phyloP scores from a whole-genome alignment of 2,797 vertebrate genomes.

The Acridotheres tristis region DNA sequence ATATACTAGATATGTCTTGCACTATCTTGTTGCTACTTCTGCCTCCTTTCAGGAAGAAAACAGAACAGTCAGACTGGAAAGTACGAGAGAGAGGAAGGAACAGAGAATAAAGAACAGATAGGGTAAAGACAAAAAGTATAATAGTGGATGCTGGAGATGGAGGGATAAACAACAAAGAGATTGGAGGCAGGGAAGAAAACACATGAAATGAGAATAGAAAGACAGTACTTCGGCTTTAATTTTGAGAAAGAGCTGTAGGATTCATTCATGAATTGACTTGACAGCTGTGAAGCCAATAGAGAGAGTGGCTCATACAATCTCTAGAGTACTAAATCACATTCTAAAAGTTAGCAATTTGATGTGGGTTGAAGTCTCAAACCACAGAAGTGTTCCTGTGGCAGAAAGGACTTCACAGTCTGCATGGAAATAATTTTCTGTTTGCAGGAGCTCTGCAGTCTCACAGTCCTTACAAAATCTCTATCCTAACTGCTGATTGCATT shows the following conservation, averaged over 20 bases:
- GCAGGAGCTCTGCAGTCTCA: not conserved
- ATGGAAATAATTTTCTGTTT: not conserved
- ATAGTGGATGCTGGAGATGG: not conserved
- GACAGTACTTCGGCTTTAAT: not conserved
- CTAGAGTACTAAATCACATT: not conserved
- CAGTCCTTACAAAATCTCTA: not conserved
- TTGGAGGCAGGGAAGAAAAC: not conserved
- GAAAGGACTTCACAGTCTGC: not conserved
- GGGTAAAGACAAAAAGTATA: not conserved
- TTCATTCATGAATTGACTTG: not conserved
- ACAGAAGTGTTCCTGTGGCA: not conserved
- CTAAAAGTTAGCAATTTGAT: not conserved
- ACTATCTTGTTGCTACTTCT: conserved; percentile 11
- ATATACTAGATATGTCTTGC: not conserved
- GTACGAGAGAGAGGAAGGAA: not conserved
- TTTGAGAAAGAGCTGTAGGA: not conserved
- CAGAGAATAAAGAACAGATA: not conserved
- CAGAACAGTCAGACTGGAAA: not conserved
- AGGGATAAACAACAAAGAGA: not conserved
- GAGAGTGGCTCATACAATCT: not conserved
- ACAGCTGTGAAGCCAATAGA: not conserved
- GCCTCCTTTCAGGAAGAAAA: conserved; percentile 27
- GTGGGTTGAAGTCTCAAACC: not conserved
- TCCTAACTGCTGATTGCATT: not conserved
- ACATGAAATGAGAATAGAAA: not conserved